A percentile compares a stretch with the other conserved stretches of the same genome.
Conservation (phyloP, 2,113 vertebrate genomes). For the Chascanopsetta lugubris region DNA sequence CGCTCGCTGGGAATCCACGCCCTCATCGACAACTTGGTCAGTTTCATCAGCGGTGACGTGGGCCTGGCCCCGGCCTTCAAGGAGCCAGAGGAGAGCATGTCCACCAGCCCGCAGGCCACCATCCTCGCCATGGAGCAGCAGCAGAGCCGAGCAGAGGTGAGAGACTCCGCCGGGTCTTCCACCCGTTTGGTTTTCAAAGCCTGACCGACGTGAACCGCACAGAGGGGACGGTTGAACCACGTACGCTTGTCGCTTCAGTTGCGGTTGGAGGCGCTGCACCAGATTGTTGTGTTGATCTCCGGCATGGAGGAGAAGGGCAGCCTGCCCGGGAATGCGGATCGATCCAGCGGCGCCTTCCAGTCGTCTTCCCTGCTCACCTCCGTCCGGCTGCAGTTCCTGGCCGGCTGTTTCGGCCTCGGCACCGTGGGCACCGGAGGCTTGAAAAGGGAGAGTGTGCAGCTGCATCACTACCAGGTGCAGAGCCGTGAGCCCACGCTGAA, state of each 20-base stretch:
- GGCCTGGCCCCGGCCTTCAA: constrained; percentile 91
- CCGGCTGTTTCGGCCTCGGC: constrained; percentile 95
- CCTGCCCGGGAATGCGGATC: constrained; percentile 74
- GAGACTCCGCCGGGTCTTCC: not conserved
- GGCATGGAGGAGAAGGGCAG: constrained; percentile 98
- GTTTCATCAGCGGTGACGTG: constrained; percentile 94
- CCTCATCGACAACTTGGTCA: constrained; percentile 93
- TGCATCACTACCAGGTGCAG: constrained; percentile 93
- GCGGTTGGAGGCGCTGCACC: constrained; percentile 95
- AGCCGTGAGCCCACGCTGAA: too few species aligned
- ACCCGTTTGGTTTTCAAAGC: too few species aligned
- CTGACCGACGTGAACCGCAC: too few species aligned
- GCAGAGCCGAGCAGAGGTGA: constrained; percentile 93
- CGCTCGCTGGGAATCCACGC: constrained; percentile 88
- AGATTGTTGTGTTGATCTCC: constrained; percentile 93
- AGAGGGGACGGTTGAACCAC: too few species aligned
- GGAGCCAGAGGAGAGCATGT: constrained; percentile 95
- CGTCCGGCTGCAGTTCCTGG: constrained; percentile 94
- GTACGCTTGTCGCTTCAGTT: constrained; percentile 77
- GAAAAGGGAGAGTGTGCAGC: constrained; percentile 91
- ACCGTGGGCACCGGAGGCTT: constrained; percentile 85
- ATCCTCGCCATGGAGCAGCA: constrained; percentile 96
- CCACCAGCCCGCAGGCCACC: constrained; percentile 92
- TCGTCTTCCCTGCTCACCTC: constrained; percentile 93
- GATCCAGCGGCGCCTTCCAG: constrained; percentile 84